These are phyloP conservation scores for Drosophila putrida DNA, from an alignment of 2,888 invertebrate species.

Conservation along the genomic window DNA sequence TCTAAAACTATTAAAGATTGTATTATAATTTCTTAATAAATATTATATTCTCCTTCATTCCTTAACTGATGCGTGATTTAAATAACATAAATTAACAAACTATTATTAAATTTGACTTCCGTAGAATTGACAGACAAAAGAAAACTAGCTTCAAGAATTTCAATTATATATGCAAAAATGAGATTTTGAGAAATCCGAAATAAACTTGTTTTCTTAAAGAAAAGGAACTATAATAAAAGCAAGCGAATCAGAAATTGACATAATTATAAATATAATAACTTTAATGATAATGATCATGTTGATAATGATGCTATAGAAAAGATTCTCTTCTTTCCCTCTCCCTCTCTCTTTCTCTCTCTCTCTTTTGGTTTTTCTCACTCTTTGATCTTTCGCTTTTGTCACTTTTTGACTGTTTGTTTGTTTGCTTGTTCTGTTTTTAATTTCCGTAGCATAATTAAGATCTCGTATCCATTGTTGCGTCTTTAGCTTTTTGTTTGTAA, in stretches of 20 bases:
- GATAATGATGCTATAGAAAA: slow-evolving; percentile 1
- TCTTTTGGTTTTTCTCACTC: not conserved
- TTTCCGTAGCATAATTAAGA: slow-evolving; percentile 50
- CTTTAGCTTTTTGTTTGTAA: not conserved
- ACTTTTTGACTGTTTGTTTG: slow-evolving; percentile 20
- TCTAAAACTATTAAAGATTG: slow-evolving; percentile 5
- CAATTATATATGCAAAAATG: slow-evolving; percentile 24
- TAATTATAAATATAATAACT: slow-evolving; percentile 47
- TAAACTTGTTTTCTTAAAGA: slow-evolving; percentile 34
- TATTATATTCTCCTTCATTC: not conserved
- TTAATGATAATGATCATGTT: slow-evolving; percentile 25
- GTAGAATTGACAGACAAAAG: slow-evolving; percentile 1
- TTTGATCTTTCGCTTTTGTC: slow-evolving; percentile 3
- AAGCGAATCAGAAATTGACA: slow-evolving; percentile 21
- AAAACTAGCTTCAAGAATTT: not conserved
- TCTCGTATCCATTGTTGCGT: slow-evolving; percentile 36
- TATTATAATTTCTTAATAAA: not conserved
- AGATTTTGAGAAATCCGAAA: not conserved
- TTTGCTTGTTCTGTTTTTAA: not conserved
- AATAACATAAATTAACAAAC: slow-evolving; percentile 16
- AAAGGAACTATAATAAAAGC: not conserved
- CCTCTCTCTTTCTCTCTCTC: not conserved
- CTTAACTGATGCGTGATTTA: not conserved
- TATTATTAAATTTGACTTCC: slow-evolving; percentile 37
- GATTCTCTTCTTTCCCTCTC: not conserved